phyloP scores from a whole-genome alignment of 2,797 vertebrate genomes.

The Coluber constrictor region DNA sequence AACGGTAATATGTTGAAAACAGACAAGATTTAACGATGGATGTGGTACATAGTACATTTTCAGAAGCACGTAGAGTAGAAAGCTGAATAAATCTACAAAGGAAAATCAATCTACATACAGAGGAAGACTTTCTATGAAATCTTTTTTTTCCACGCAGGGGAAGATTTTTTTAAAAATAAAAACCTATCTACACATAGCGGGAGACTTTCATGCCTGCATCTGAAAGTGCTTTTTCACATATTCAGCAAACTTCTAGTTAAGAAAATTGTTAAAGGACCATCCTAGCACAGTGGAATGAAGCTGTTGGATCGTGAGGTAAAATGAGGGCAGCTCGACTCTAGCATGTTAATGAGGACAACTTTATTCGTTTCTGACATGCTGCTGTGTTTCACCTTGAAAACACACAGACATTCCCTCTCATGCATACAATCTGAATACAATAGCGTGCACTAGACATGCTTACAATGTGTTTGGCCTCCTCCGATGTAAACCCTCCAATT shows the following conservation, averaged over 20 bases:
- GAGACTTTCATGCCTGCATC: not conserved
- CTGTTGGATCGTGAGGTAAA: not conserved
- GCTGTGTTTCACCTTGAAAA: not conserved
- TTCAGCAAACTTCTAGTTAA: not conserved
- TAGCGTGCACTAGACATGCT: not conserved
- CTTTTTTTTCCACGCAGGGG: not conserved
- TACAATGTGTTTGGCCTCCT: not conserved
- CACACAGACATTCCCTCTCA: not conserved
- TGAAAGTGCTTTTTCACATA: not conserved
- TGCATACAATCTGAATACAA: not conserved
- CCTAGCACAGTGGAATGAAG: not conserved
- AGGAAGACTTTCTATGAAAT: conserved; percentile 3
- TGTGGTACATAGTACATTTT: conserved; percentile 15
- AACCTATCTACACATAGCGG: not conserved
- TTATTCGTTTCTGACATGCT: not conserved
- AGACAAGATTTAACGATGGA: conserved; percentile 3
- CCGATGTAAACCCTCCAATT: not conserved
- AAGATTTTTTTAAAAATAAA: not conserved
- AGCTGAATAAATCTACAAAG: not conserved
- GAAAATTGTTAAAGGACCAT: not conserved
- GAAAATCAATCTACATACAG: not conserved
- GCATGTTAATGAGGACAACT: not conserved
- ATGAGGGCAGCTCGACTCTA: not conserved
- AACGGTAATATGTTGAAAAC: conserved; percentile 15
- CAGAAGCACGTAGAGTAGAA: conserved; percentile 6